phyloP scores from a whole-genome alignment of 2,113 vertebrate species.

The Psittacula cyanocephala region DNA sequence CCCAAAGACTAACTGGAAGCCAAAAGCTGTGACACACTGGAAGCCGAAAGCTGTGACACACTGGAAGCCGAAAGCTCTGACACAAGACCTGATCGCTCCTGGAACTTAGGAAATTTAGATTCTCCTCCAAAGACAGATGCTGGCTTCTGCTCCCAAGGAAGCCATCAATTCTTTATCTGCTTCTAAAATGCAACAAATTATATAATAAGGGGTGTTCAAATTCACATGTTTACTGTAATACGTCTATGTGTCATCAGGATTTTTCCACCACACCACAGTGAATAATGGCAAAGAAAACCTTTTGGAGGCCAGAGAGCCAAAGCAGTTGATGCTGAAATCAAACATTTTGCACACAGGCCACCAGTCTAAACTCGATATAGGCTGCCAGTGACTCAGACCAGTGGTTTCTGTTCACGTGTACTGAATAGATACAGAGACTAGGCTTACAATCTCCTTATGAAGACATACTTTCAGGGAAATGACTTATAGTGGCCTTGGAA shows the following conservation, averaged over 20 bases:
- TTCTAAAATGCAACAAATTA: background rate
- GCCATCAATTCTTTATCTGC: background rate
- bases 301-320: background rate
- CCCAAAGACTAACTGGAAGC: background rate
- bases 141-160: background rate
- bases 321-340: background rate
- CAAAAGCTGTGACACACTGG: rapidly evolving
- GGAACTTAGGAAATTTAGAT: background rate
- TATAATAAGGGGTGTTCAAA: background rate
- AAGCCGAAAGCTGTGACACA: rapidly evolving
- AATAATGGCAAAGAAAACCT: background rate
- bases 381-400: background rate
- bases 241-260: background rate
- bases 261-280: background rate
- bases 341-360: background rate
- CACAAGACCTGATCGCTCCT: rapidly evolving
- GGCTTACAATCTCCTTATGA: background rate
- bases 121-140: background rate
- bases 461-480: background rate
- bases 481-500: background rate
- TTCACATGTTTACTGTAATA: background rate
- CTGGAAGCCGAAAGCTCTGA: rapidly evolving
- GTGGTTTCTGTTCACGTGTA: rapidly evolving
- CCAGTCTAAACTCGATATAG: background rate
- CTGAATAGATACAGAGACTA: background rate